Evolutionary conservation across 2,888 invertebrate species (phyloP).

Genomic region (Leucoptera coffeella): DNA sequence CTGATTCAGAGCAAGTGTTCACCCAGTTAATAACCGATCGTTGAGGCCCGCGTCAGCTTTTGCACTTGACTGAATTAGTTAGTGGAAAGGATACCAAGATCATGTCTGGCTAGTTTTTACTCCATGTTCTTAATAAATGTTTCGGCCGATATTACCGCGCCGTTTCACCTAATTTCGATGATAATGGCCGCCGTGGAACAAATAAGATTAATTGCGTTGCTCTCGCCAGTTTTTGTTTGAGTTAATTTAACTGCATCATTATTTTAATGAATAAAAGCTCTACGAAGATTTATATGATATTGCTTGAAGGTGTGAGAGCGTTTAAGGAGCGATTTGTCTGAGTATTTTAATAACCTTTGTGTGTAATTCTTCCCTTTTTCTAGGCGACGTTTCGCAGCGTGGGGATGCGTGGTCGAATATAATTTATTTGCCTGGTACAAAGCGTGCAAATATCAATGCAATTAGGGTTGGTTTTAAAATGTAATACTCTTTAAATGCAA

Average conservation of each 20-base stretch:
- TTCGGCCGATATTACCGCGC: conserved; percentile 11
- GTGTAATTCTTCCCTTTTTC: too few species aligned
- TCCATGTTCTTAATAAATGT: conserved; percentile 1
- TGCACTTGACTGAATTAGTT: conserved; percentile 40
- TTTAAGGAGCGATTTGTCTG: too few species aligned
- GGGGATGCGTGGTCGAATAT: too few species aligned
- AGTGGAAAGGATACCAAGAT: conserved; percentile 21
- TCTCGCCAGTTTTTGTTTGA: too few species aligned
- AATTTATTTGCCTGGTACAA: too few species aligned
- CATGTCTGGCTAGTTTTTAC: conserved; percentile 18
- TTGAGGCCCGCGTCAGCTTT: conserved; percentile 33
- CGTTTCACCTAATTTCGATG: conserved; percentile 35
- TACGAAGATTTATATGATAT: too few species aligned
- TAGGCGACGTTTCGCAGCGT: too few species aligned
- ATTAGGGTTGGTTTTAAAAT: conserved; percentile 28
- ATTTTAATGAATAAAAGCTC: too few species aligned
- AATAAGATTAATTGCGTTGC: conserved; percentile 37
- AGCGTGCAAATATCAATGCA: conserved; percentile 19
- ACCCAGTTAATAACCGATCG: conserved; percentile 31
- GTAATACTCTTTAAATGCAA: conserved; percentile 29
- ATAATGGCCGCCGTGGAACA: conserved; percentile 24
- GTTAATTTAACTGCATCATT: too few species aligned
- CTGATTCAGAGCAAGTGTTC: conserved; percentile 22
- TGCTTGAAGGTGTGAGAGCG: too few species aligned
- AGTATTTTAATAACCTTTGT: too few species aligned